Conservation (phyloP, 2,797 vertebrate genomes). For the Mormyrus proboscirostris region DNA sequence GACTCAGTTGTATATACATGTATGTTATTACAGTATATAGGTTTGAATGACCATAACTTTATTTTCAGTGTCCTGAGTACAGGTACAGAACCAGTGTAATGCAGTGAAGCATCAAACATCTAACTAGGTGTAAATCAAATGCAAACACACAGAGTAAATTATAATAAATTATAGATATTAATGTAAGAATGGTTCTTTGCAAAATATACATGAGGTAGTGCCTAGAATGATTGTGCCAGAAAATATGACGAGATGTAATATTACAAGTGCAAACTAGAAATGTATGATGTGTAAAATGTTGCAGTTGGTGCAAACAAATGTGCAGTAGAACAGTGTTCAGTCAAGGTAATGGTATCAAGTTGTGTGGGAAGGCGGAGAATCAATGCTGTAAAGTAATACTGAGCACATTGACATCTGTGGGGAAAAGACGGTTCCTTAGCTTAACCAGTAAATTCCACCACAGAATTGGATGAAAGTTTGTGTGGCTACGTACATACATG, state of each 20-base stretch:
- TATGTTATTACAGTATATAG: background rate
- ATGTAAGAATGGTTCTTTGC: background rate
- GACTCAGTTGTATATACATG: background rate
- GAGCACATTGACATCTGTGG: background rate
- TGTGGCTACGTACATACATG: background rate
- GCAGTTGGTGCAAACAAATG: background rate
- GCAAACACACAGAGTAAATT: background rate
- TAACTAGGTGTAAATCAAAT: background rate
- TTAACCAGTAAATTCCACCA: background rate
- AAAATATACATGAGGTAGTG: background rate
- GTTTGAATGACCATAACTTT: background rate
- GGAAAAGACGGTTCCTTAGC: background rate
- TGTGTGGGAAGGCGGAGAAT: background rate
- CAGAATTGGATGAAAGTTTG: background rate
- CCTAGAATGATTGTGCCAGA: background rate
- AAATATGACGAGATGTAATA: background rate
- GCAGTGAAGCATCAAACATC: background rate
- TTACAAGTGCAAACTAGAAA: background rate
- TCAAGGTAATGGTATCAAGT: background rate
- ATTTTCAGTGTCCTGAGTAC: background rate
- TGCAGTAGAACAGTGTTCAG: background rate
- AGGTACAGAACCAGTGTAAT: background rate
- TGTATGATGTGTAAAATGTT: background rate
- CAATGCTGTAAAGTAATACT: background rate
- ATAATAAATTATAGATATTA: background rate